These are phyloP conservation scores for Phocides pigmalion DNA, from an alignment of 1,140 invertebrate species.

Conservation along the genomic window DNA sequence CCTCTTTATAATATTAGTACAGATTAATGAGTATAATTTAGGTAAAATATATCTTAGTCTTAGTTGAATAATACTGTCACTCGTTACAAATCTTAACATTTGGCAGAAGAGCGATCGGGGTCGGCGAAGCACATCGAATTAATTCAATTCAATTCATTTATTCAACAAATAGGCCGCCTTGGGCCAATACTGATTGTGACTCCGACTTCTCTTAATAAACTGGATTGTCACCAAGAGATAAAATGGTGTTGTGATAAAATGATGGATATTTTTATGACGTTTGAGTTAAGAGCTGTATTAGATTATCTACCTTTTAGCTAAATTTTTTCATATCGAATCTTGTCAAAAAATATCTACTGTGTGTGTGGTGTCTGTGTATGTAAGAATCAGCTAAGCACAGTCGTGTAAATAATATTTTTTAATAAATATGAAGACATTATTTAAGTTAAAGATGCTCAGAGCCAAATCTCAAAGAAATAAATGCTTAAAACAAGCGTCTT, in stretches of 20 bases:
- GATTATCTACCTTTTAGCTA: too few relatives aligned
- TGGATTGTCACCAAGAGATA: constrained; percentile 28
- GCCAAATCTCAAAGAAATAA: too few relatives aligned
- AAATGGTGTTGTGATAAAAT: constrained; percentile 2
- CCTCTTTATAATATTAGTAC: too few relatives aligned
- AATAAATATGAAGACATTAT: too few relatives aligned
- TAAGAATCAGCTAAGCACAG: too few relatives aligned
- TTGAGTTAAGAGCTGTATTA: background rate
- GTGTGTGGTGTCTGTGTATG: too few relatives aligned
- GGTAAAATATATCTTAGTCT: background rate
- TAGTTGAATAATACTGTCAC: constrained; percentile 1
- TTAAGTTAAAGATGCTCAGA: too few relatives aligned
- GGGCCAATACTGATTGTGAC: constrained; percentile 37
- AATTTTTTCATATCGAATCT: too few relatives aligned
- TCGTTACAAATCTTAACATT: constrained; percentile 21
- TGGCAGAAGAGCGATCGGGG: constrained; percentile 32
- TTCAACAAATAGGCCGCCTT: constrained; percentile 38
- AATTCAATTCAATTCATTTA: constrained; percentile 41
- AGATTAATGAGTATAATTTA: background rate
- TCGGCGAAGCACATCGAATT: constrained; percentile 28
- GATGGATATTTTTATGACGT: too few relatives aligned
- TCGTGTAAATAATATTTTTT: too few relatives aligned
- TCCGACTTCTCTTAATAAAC: constrained; percentile 33
- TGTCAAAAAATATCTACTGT: too few relatives aligned
- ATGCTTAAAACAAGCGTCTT: too few relatives aligned